A percentile compares a stretch with the other conserved stretches of the same genome.
phyloP scores from a whole-genome alignment of 2,888 invertebrate genomes.

The Aricia artaxerxes region DNA sequence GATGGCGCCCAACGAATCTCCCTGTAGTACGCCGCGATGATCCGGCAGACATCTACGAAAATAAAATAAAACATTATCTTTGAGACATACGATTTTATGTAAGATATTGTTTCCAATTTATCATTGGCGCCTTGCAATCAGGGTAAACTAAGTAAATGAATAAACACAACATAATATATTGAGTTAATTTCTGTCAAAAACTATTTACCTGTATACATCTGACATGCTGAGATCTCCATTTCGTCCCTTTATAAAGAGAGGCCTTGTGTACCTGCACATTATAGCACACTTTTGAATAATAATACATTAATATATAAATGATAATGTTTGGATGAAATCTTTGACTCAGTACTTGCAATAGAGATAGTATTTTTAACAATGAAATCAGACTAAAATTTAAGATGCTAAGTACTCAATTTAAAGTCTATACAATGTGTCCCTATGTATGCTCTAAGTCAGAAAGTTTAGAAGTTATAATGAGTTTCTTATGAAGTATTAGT shows the following conservation, averaged over 20 bases:
- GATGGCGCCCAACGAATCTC: constrained; percentile 57
- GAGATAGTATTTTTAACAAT: too few relatives aligned
- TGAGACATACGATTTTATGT: neutral
- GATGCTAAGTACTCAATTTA: neutral
- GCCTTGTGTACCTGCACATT: constrained; percentile 62
- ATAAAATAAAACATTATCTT: neutral
- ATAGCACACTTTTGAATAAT: neutral
- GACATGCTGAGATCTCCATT: constrained; percentile 74
- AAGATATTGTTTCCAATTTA: too few relatives aligned
- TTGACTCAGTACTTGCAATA: too few relatives aligned
- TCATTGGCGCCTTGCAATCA: too few relatives aligned
- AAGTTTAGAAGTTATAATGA: too few relatives aligned
- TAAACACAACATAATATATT: too few relatives aligned
- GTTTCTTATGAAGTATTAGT: too few relatives aligned
- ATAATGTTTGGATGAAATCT: too few relatives aligned
- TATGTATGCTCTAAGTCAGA: too few relatives aligned
- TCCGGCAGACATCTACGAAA: constrained; percentile 61
- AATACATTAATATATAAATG: too few relatives aligned
- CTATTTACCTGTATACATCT: constrained; percentile 64
- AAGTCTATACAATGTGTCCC: too few relatives aligned
- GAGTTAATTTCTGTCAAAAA: neutral
- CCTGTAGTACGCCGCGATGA: constrained; percentile 63
- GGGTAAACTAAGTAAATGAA: too few relatives aligned
- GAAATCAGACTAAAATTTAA: neutral
- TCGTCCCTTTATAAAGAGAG: constrained; percentile 64